phyloP scores from a whole-genome alignment of 1,140 invertebrate species.

The Apis laboriosa region DNA sequence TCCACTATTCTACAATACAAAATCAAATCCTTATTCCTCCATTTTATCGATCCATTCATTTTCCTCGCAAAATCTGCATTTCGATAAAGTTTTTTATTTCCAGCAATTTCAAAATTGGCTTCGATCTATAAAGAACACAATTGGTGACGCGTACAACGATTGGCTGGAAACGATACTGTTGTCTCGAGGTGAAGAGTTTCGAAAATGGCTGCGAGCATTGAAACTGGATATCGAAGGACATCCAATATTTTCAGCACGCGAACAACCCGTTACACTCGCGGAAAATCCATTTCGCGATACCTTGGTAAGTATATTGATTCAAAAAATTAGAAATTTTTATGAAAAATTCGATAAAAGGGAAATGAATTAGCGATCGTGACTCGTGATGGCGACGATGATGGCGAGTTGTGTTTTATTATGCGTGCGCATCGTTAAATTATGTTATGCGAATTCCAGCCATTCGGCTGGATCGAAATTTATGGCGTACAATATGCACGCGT shows the following conservation, averaged over 20 bases:
- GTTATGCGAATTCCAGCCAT: background rate
- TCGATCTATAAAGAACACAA: conserved; percentile 50
- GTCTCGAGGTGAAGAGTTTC: conserved; percentile 56
- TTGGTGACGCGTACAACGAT: conserved; percentile 52
- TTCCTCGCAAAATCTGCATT: no score
- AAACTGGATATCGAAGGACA: background rate
- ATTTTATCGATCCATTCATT: no score
- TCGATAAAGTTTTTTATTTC: conserved; percentile 27
- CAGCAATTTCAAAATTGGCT: conserved; percentile 70
- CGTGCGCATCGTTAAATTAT: background rate
- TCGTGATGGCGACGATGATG: background rate
- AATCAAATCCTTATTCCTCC: background rate
- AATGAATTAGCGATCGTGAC: background rate
- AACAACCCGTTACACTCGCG: background rate
- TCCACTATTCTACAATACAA: no score
- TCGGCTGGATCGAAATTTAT: background rate
- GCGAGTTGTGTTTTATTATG: background rate
- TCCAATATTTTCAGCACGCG: conserved; percentile 6
- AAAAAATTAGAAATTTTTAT: background rate
- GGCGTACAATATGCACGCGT: background rate
- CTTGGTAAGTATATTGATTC: background rate
- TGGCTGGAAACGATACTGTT: conserved; percentile 65
- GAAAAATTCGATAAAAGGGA: background rate
- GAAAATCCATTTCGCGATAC: conserved; percentile 30
- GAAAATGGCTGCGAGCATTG: conserved; percentile 60